Base-by-base conservation (phyloP, 1,140 invertebrate genomes). In the Metopolophium dirhodum region DNA sequence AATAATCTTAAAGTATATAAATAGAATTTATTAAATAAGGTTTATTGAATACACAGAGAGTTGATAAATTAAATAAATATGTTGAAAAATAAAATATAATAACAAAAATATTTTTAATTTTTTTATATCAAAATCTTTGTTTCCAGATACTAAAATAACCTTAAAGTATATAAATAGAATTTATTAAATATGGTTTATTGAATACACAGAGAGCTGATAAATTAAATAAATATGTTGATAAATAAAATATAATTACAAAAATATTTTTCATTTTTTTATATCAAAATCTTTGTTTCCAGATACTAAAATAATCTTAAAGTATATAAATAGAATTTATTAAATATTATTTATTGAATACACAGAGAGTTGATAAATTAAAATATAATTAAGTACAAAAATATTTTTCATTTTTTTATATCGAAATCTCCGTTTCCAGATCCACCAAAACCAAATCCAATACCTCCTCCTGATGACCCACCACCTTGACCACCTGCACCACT, bases 401-500 rank as follows among this genome's bases (percentile, higher is more conserved):
- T 37, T 41, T 57, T 90, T 90, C 61, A 45, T 45, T 41, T 61
- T 90, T 49, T n/a, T 8, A 68, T 8, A 68, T 57, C 41, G n/a
- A 93, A 93, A 18, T 51, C 49, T 2, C n/a, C 68, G 9, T 51
- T 47, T 7, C 90, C 90, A 26, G 90, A 37, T 91, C 68, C 90
- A 83, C 90, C n/a, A 93, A 85, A 82, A 91, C 61, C 61, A 91
- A 82, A 49, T 30, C 49, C 82, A 85, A 22, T 18, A 41, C 77
- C 45, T 3, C 90, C 90, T 82, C 90, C 90, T 37, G 41, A 51
- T 6, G 23, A 7, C 1, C 90, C 92, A 83, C 45, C n/a, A n/a
- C 9, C 57, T 47, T 82, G 61, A 41, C 8, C 45, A 23, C 68
- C 37, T 20, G 9, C 30, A 35, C 68, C n/a, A 82, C 68, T 22